Evolutionary conservation across 2,113 vertebrate genomes (phyloP).

Genomic region (Rhabdornis inornatus): DNA sequence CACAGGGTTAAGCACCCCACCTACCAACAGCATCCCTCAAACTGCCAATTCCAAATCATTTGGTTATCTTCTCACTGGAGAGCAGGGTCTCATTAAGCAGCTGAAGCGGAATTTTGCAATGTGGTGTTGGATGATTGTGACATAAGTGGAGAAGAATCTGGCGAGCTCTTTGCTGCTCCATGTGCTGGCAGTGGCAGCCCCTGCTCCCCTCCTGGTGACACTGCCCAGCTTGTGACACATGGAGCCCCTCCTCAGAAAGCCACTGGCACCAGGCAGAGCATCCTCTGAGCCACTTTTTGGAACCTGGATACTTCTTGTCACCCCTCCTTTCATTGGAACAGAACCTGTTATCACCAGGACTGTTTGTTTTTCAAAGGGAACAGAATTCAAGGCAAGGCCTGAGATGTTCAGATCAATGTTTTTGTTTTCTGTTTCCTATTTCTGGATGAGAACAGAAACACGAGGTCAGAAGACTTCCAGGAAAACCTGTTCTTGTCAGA

Average conservation of each 20-base stretch:
- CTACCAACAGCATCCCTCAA: not conserved
- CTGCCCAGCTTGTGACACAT: not conserved
- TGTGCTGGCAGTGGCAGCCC: not conserved
- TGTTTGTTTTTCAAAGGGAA: not conserved
- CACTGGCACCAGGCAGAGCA: not conserved
- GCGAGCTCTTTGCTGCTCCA: too few species aligned
- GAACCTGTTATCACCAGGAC: not conserved
- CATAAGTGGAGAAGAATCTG: conserved; percentile 27
- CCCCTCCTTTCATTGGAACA: not conserved
- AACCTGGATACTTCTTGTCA: not conserved
- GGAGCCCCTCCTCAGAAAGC: not conserved
- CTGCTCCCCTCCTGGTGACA: not conserved
- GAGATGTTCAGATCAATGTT: not conserved
- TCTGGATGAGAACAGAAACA: not conserved
- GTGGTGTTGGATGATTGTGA: not conserved
- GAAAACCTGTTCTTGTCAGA: not conserved
- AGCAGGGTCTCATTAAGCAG: conserved; percentile 2
- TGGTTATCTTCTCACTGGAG: conserved; percentile 12
- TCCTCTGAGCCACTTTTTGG: not conserved
- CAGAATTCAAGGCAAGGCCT: not conserved
- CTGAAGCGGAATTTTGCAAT: conserved; percentile 12
- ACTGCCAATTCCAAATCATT: conserved; percentile 11
- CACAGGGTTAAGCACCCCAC: not conserved
- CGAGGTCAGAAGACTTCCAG: not conserved
- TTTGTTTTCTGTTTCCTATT: conserved; percentile 3